Percentiles rank a stretch among this genome's conserved stretches.
Conservation (phyloP, 2,113 vertebrate genomes). For the Semnornis frantzii region DNA sequence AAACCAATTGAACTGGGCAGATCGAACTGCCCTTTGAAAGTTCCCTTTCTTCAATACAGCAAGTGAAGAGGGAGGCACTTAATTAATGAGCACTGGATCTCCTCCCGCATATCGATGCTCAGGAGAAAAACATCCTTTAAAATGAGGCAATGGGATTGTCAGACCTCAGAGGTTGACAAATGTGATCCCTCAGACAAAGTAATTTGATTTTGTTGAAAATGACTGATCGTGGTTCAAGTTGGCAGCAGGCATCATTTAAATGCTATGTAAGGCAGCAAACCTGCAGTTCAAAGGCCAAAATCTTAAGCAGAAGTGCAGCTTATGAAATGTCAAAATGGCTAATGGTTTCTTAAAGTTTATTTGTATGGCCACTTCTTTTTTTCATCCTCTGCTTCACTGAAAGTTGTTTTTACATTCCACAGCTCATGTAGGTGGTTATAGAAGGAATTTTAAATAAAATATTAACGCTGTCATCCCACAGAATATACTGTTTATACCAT, state of each 20-base stretch:
- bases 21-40: not conserved
- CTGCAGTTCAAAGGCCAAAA: not conserved
- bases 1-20: not conserved
- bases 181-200: not conserved
- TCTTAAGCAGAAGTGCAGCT: not conserved
- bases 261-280: not conserved
- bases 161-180: not conserved
- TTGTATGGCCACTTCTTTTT: not conserved
- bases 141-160: not conserved
- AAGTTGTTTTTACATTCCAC: not conserved
- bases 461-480: not conserved
- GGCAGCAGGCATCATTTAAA: not conserved
- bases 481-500: constrained; percentile 35
- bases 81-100: not conserved
- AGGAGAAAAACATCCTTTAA: not conserved
- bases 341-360: not conserved
- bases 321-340: not conserved
- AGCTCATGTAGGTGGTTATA: not conserved
- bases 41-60: not conserved
- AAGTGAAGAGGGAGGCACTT: not conserved
- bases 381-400: not conserved
- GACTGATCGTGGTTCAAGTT: not conserved
- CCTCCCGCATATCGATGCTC: not conserved
- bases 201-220: not conserved
- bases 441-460: constrained; percentile 36